Base-by-base conservation (phyloP, 2,888 invertebrate species). In the Caenorhabditis sp. region DNA sequence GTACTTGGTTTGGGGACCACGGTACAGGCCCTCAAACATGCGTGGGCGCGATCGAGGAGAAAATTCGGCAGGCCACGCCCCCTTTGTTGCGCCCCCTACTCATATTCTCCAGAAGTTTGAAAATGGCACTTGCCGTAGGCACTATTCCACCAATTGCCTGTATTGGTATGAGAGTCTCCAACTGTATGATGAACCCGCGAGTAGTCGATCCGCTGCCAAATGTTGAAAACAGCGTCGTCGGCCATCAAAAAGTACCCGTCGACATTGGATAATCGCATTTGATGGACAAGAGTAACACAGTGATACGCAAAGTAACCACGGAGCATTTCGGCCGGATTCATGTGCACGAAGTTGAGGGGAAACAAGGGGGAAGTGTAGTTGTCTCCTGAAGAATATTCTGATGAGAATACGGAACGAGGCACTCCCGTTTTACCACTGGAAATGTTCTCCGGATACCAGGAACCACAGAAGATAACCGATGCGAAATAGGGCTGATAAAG, bases 401-500 rank as follows among this genome's bases (percentile, higher is more conserved):
- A 22, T n/a, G n/a, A n/a, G n/a, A n/a, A n/a, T n/a, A n/a, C n/a
- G n/a, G n/a, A n/a, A n/a, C n/a, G n/a, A n/a, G n/a, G n/a, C n/a
- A n/a, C n/a, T n/a, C n/a, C n/a, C n/a, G n/a, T n/a, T n/a, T 20
- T 27, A 22, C 27, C 35, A 20, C 27, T 43, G 17, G 4, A 8
- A 7, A 72, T 43, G 7, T 56, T 11, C 1, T 58, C 20, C 7
- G 45, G 26, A 35, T 72, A 46, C 41, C 45, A 78, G 2, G 72
- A 41, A 5, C 78, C 78, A 48, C 78, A 78, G 43, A 66, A 78
- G 26, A 78, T 35, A 9, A 63, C 59, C 7, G 46, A 45, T 6
- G 66, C 78, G 24, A 78, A 78, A 15, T 73, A 78, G 11, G 66
- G 66, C 52, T 73, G 22, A 46, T 78, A 78, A 8, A 78, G 17